Evolutionary conservation across 2,113 vertebrate genomes (phyloP), one percentile per base, ranked within the genome.

Genomic region (Laticauda colubrina): DNA sequence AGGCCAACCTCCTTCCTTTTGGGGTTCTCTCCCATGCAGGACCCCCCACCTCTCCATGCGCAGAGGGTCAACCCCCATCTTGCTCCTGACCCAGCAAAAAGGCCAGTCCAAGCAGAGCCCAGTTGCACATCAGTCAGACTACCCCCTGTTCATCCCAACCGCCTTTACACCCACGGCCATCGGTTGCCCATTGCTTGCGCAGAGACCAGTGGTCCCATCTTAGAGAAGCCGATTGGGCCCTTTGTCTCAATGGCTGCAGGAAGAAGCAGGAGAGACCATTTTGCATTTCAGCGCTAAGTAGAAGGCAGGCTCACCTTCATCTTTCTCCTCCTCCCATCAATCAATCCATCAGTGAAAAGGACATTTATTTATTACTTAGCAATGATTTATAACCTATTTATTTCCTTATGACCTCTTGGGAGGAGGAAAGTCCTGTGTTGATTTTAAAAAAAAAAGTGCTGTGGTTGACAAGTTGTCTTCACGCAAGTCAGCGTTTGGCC

Each of bases 31-130:
- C 9, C 61, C 10, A 29, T 3, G 3, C 26, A 12, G 26, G 10
- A 4, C 26, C 4, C 15, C 1, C 54, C 4, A 5, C 26, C 3
- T 4, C 61, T 0, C 11, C 3, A 29, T n/a, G 11, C 11, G 26
- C 26, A 12, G 61, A 14, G 26, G 61, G 26, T 14, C 61, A n/a
- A 14, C 11, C 26, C 12, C 26, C 61, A 29, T n/a, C 26, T 64
- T 64, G 26, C 61, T 14, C 10, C 61, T 4, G n/a, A 29, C 61
- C 26, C 26, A 6, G 29, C 64, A 69, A 15, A n/a, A 69, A 69
- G 64, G 29, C 29, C 29, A 34, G 15, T 69, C 29, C 29, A n/a
- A 15, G 64, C 29, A 14, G 64, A 69, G 29, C 12, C 14, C 29
- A 34, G 15, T 34, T n/a, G 15, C 64, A 69, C 12, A n/a, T n/a